Conservation (phyloP, 2,113 vertebrate genomes). For the Bambusicola thoracicus region DNA sequence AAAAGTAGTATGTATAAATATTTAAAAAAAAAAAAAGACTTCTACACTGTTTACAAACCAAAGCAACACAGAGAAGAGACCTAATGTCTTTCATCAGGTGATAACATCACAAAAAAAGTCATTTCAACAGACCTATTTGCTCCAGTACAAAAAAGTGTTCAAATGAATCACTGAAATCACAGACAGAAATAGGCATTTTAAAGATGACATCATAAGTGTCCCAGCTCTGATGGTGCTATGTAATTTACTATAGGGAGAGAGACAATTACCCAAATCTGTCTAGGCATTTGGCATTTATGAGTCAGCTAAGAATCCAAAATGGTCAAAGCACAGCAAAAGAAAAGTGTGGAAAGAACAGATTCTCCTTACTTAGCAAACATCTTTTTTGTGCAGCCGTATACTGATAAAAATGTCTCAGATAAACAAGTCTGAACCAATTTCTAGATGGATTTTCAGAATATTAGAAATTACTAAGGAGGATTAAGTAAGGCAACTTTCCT, state of each 20-base stretch:
- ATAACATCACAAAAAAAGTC: neutral
- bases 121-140: neutral
- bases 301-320: slow-evolving; percentile 6
- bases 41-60: neutral
- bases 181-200: neutral
- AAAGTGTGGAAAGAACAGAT: neutral
- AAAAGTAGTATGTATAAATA: neutral
- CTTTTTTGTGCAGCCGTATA: neutral
- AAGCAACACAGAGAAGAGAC: neutral
- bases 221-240: neutral
- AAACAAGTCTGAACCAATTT: neutral
- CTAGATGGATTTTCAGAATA: neutral
- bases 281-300: neutral
- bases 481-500: neutral
- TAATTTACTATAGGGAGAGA: slow-evolving; percentile 28
- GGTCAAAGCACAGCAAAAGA: neutral
- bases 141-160: neutral
- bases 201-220: neutral
- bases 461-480: neutral
- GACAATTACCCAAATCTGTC: slow-evolving; percentile 19
- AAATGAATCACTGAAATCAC: slow-evolving; percentile 1
- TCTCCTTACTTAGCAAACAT: neutral
- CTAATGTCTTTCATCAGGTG: neutral
- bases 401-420: neutral
- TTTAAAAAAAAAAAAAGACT: neutral